Conservation (phyloP, 2,113 vertebrate species). For the Oreocharis arfaki region DNA sequence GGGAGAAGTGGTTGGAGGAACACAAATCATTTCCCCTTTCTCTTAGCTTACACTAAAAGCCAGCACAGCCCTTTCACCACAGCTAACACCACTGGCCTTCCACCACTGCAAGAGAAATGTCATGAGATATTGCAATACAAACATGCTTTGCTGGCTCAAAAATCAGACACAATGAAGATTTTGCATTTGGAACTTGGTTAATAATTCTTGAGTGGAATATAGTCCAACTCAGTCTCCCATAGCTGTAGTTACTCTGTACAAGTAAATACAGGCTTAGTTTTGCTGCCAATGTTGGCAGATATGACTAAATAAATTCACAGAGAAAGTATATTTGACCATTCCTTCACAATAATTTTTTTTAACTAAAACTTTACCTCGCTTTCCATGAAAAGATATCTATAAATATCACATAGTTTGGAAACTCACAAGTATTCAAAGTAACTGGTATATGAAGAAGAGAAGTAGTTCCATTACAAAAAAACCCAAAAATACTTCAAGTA, state of each 20-base stretch:
- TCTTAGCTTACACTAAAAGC: not conserved
- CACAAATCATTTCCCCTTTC: not conserved
- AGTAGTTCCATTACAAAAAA: not conserved
- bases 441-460: not conserved
- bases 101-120: constrained; percentile 8
- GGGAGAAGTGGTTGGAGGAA: not conserved
- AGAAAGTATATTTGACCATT: constrained; percentile 12
- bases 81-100: not conserved
- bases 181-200: constrained; percentile 39
- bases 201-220: constrained; percentile 34
- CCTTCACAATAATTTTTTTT: not conserved
- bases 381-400: not conserved
- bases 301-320: constrained; percentile 17
- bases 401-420: not conserved
- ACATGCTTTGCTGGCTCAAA: constrained; percentile 21
- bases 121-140: constrained; percentile 34
- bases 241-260: constrained; percentile 26
- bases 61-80: not conserved
- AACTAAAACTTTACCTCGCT: not conserved
- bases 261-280: constrained; percentile 40
- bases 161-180: constrained; percentile 57
- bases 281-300: constrained; percentile 37
- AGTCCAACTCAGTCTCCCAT: constrained; percentile 31
- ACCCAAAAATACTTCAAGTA: not conserved
- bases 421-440: not conserved